phyloP scores from a whole-genome alignment of 1,140 invertebrate genomes.

The Maconellicoccus hirsutus region DNA sequence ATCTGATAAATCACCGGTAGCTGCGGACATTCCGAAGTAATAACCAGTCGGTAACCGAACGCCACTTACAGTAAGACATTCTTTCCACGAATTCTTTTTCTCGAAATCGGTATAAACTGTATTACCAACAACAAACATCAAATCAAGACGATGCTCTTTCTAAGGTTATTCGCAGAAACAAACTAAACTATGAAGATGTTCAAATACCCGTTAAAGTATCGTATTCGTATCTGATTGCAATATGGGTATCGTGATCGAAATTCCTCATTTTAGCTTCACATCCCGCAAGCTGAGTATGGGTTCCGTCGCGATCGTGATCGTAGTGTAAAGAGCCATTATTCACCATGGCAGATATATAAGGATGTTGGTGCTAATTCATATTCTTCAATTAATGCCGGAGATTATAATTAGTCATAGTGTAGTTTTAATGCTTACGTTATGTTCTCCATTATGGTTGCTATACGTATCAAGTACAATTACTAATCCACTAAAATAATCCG shows the following conservation, averaged over 20 bases:
- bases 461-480: slow-evolving; percentile 96
- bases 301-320: slow-evolving; percentile 96
- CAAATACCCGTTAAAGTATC: slow-evolving; percentile 66
- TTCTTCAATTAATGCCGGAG: slow-evolving; percentile 86
- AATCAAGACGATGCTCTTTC: too few relatives aligned
- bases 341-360: slow-evolving; percentile 96
- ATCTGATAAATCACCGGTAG: slow-evolving; percentile 93
- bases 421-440: slow-evolving; percentile 58
- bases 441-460: slow-evolving; percentile 97
- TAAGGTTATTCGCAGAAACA: too few relatives aligned
- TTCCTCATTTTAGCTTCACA: slow-evolving; percentile 92
- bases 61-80: slow-evolving; percentile 82
- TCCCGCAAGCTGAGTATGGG: slow-evolving; percentile 89
- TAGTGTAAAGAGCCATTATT: slow-evolving; percentile 93
- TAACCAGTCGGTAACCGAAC: slow-evolving; percentile 90
- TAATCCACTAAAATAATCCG: slow-evolving; percentile 84
- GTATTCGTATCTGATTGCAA: slow-evolving; percentile 83
- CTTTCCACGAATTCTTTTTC: slow-evolving; percentile 84
- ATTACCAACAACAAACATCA: too few relatives aligned
- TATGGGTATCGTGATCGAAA: slow-evolving; percentile 77
- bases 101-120: slow-evolving; percentile 83
- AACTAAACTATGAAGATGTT: slow-evolving; percentile 27
- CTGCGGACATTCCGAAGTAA: slow-evolving; percentile 86
- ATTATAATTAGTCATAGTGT: background rate
- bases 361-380: slow-evolving; percentile 69